phyloP scores from a whole-genome alignment of 2,797 vertebrate genomes.

The Dendrocincla fuliginosa region DNA sequence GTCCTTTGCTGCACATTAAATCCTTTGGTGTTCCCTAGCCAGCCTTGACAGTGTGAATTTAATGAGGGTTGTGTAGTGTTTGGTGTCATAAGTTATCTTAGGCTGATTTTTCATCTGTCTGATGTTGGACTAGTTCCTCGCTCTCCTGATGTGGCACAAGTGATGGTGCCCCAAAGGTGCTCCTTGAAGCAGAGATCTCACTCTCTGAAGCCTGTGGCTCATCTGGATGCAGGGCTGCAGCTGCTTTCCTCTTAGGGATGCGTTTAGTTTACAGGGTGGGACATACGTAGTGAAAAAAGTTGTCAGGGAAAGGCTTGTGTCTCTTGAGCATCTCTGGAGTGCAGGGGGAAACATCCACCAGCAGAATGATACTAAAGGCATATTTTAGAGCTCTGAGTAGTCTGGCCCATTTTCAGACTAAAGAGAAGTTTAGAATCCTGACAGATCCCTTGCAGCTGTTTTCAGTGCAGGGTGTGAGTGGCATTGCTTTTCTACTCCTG shows the following conservation, averaged over 20 bases:
- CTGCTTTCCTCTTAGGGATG: background rate
- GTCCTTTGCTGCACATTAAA: slow-evolving; percentile 33
- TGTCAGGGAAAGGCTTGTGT: background rate
- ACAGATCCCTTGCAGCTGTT: background rate
- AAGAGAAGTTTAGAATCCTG: background rate
- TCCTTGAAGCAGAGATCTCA: background rate
- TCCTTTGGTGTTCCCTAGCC: slow-evolving; percentile 15
- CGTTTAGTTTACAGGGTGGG: background rate
- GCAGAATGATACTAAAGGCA: background rate
- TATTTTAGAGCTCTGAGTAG: background rate
- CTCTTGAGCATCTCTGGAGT: background rate
- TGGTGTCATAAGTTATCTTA: background rate
- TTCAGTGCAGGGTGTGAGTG: background rate
- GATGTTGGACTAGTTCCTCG: background rate
- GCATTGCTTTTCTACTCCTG: background rate
- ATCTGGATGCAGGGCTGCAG: background rate
- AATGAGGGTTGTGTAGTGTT: background rate
- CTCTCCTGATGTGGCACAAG: background rate
- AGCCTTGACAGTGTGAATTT: slow-evolving; percentile 24
- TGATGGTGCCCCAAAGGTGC: background rate
- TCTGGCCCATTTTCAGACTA: background rate
- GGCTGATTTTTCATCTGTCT: background rate
- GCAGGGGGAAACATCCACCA: background rate
- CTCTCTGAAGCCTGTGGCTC: background rate
- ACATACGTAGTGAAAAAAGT: rapidly evolving